Conservation (phyloP, 1,140 invertebrate species). For the Drosophila lini region DNA sequence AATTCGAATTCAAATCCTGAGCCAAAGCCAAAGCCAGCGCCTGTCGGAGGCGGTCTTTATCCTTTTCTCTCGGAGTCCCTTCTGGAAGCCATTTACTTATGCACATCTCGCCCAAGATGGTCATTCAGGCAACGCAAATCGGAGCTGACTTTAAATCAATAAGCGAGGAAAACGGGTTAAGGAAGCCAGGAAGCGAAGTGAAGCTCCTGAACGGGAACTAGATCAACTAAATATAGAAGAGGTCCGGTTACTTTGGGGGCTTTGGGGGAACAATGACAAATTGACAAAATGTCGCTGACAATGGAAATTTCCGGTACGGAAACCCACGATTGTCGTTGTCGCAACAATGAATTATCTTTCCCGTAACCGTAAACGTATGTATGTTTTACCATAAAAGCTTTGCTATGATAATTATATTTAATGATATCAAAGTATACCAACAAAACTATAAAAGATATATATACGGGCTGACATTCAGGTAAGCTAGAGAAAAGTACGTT, state of each 20-base stretch:
- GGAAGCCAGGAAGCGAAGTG: neutral
- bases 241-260: neutral
- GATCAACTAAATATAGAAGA: neutral
- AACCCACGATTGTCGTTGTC: conserved; percentile 3
- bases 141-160: conserved; percentile 44
- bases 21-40: conserved; percentile 13
- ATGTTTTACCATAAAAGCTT: conserved; percentile 5
- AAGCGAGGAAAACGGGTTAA: conserved; percentile 5
- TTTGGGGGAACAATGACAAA: conserved; percentile 3
- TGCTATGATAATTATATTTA: conserved; percentile 6
- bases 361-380: neutral
- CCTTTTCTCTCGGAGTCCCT: conserved; percentile 12
- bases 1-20: conserved; percentile 33
- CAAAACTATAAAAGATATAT: neutral
- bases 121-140: conserved; percentile 31
- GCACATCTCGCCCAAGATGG: conserved; percentile 23
- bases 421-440: conserved; percentile 3
- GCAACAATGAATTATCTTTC: conserved; percentile 17
- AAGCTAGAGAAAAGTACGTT: neutral
- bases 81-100: conserved; percentile 32
- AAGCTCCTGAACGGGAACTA: neutral
- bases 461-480: neutral
- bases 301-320: conserved; percentile 18
- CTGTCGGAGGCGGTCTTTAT: conserved; percentile 9
- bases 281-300: conserved; percentile 7